phyloP scores from a whole-genome alignment of 2,888 invertebrate genomes.

The Hesperia comma region DNA sequence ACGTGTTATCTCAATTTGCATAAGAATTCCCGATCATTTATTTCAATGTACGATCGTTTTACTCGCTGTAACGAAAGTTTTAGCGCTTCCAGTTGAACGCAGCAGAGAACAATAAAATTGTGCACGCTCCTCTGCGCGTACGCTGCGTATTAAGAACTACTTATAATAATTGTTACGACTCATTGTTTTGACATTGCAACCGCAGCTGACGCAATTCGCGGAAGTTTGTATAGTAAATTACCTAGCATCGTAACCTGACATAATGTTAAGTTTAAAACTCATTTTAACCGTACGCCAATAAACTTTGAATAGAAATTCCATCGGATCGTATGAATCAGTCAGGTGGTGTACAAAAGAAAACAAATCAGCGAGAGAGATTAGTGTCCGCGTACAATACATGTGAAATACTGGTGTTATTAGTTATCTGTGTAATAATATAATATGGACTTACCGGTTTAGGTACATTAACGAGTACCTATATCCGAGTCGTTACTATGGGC shows the following conservation, averaged over 20 bases:
- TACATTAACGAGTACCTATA: neutral
- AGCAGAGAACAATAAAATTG: conserved; percentile 4
- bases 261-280: conserved; percentile 27
- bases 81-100: neutral
- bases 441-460: neutral
- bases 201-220: conserved; percentile 8
- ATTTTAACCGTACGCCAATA: conserved; percentile 17
- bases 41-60: conserved; percentile 17
- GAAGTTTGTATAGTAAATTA: conserved; percentile 25
- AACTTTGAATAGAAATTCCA: conserved; percentile 19
- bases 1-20: conserved; percentile 32
- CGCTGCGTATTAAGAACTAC: neutral
- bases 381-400: conserved; percentile 19
- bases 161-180: conserved; percentile 23
- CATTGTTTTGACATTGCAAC: conserved; percentile 5
- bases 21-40: conserved; percentile 25
- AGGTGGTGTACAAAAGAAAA: conserved; percentile 27
- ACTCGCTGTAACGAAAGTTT: neutral
- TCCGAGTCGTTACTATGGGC: no score
- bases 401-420: conserved; percentile 22
- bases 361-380: conserved; percentile 35
- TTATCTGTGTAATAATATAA: conserved; percentile 10
- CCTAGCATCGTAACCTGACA: conserved; percentile 25
- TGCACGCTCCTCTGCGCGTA: conserved; percentile 2
- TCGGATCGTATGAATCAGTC: conserved; percentile 35